Base-by-base conservation (phyloP, 2,113 vertebrate genomes). In the Furnarius figulus region DNA sequence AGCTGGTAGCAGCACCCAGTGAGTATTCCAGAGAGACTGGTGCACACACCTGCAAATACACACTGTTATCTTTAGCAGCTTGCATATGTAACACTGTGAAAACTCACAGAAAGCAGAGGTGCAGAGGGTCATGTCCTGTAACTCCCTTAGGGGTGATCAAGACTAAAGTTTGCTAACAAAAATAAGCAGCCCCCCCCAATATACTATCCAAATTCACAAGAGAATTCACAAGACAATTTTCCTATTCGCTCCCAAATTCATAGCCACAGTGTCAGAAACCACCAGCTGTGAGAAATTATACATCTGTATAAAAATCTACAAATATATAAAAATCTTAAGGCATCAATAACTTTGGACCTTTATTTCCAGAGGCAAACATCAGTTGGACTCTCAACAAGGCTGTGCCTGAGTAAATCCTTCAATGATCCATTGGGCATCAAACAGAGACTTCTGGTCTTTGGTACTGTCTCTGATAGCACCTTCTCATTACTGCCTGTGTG, bases 51-150 rank as follows among this genome's bases (percentile, higher is more conserved):
- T 7, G 27, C 20, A 44, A 5, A 2, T 1, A 10, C 53, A 65
- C 35, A 25, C 23, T 75, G 20, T 4, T 52, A 12, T 46, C 53
- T 61, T 59, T 22, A 89, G 23, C 13, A 65, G 31, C 14, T 9
- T 1, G 2, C 1, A 2, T 5, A 6, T 23, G 6, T 15, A 23
- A 35, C 11, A 11, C 20, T 5, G 16, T 28, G 31, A 72, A 66
- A 77, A 52, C 20, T 67, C 28, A 25, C 21, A 44, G 28, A 18
- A 68, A 77, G 37, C 5, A 3, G 23, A 68, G 37, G 6, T 17
- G 25, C 9, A 52, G 35, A 40, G 21, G 53, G 10, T 30, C 18
- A 4, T 12, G 35, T 27, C 65, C 25, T 46, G 10, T 70, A 52
- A 35, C 22, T 50, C 14, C 24, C 8, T 33, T 14, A 16, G 2